Evolutionary conservation across 2,113 vertebrate genomes (phyloP).

Genomic region (Sarotherodon lohbergeri): DNA sequence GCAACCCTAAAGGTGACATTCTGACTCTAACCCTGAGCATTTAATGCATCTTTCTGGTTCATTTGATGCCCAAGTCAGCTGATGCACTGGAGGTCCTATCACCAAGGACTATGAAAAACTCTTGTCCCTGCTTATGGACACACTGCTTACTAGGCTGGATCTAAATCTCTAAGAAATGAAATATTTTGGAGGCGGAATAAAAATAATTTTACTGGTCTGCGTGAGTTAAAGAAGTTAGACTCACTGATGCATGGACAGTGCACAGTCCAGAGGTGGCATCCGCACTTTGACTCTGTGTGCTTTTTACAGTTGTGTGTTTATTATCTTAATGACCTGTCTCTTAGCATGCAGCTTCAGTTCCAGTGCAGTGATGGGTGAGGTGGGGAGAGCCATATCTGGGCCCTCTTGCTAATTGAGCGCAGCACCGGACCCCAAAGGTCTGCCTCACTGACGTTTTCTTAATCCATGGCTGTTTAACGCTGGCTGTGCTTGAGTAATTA

Average conservation of each 20-base stretch:
- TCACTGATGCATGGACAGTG: not conserved
- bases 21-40: not conserved
- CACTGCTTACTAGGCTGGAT: not conserved
- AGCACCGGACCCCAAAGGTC: conserved; percentile 59
- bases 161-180: not conserved
- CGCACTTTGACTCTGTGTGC: not conserved
- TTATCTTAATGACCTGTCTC: conserved; percentile 20
- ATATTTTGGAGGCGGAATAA: not conserved
- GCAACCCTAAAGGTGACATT: not conserved
- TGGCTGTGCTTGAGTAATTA: conserved; percentile 75
- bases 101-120: not conserved
- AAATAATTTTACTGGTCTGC: not conserved
- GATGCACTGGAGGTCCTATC: not conserved
- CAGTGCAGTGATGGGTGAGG: conserved; percentile 21
- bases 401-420: conserved; percentile 63
- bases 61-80: not conserved
- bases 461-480: conserved; percentile 68
- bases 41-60: not conserved
- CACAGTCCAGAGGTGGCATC: not conserved
- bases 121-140: not conserved
- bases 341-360: conserved; percentile 48
- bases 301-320: not conserved
- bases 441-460: conserved; percentile 57
- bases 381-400: conserved; percentile 44
- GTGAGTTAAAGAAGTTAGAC: not conserved